These are phyloP conservation scores for Panulirus ornatus DNA, from an alignment of 1,140 invertebrate genomes.

Conservation along the genomic window DNA sequence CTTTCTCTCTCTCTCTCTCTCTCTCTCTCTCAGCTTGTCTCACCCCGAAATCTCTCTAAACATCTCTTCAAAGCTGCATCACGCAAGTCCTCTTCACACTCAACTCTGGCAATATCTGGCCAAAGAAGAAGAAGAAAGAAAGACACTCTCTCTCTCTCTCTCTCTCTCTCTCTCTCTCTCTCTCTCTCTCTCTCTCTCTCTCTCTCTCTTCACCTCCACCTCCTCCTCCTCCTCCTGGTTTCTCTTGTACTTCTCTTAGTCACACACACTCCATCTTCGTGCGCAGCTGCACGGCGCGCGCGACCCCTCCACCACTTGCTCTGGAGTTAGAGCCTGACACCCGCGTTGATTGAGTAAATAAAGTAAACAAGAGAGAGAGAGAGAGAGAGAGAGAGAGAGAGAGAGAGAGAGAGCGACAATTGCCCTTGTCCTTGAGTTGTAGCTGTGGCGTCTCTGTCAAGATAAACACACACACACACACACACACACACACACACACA, in stretches of 20 bases:
- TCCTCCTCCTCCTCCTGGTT: background rate
- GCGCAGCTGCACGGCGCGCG: background rate
- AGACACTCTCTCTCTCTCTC: background rate
- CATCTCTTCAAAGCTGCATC: too few species aligned
- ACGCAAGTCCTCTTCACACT: too few species aligned
- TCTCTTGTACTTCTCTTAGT: background rate
- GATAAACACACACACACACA: too few species aligned
- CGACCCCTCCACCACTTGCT: background rate
- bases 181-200: background rate
- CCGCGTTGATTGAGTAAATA: too few species aligned
- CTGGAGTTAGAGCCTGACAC: too few species aligned
- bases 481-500: too few species aligned
- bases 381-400: conserved; percentile 17
- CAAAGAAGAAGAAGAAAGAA: too few species aligned
- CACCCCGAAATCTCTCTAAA: too few species aligned
- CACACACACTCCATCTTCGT: background rate
- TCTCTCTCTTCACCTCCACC: background rate
- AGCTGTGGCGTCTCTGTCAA: too few species aligned
- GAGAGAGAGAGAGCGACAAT: background rate
- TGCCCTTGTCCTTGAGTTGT: too few species aligned
- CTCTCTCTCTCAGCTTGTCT: too few species aligned
- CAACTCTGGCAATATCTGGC: too few species aligned
- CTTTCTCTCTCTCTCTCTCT: background rate
- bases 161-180: background rate
- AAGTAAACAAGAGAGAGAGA: conserved; percentile 4